Evolutionary conservation across 2,113 vertebrate species (phyloP), one percentile per base, ranked within the genome.

Genomic region (Ochotona curzoniae): DNA sequence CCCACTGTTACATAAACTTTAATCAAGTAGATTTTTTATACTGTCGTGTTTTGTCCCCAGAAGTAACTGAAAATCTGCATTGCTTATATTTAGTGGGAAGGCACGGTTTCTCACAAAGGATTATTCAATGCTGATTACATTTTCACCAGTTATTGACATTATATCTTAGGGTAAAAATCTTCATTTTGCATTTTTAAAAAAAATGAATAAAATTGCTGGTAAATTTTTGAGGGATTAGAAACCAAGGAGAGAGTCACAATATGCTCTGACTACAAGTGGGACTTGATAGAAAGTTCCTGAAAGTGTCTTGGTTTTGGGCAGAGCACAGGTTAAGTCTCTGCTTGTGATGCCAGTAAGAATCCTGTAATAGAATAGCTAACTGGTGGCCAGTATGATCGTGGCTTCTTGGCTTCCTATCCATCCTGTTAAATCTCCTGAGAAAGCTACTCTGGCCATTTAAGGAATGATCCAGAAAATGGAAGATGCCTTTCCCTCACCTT

Each of bases 141-240:
- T 87, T 81, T 63, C 69, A 83, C 69, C 63, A 81, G 25, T 74
- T 95, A 47, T 35, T 89, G 4, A 30, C 60, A 93, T 28, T 1
- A 84, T 79, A 81, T 89, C 64, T 83, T 64, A 30, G 93, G 6
- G 75, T 74, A 21, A 91, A 94, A 17, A 60, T 26, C n/a, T 94
- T 78, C 25, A 61, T 79, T 88, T 95, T 23, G 38, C 38, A 12
- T 26, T 71, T 57, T 87, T 8, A 80, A 44, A 44, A 49, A 93
- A 87, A 91, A 75, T 51, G 2, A 71, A 21, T 92, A 82, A 73
- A 87, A 81, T 71, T 85, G 35, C 54, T 84, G 47, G 83, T 17
- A 71, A 54, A 2, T 75, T 83, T 94, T 87, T 94, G 11, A 94
- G 17, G 5, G 82, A 93, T 89, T 82, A 57, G 88, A 89, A 82